A percentile compares a stretch with the other conserved stretches of the same genome.
phyloP scores from a whole-genome alignment of 2,113 vertebrate genomes.

The Anhinga rufa region DNA sequence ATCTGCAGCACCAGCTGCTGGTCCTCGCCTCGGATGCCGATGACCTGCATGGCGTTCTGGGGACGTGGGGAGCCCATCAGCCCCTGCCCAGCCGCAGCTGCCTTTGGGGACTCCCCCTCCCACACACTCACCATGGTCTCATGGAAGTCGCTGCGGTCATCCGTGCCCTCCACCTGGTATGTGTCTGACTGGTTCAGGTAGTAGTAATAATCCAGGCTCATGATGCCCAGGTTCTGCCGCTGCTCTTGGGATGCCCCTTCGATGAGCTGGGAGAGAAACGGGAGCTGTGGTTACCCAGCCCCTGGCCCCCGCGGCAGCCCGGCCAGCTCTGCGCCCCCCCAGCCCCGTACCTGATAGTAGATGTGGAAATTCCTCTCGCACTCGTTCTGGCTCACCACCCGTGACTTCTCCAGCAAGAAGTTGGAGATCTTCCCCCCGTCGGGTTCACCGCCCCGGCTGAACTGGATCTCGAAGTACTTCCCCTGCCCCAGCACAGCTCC shows the following conservation, averaged over 20 bases:
- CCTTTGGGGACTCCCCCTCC: fast-evolving
- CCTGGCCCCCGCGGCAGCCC: fast-evolving
- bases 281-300: not conserved
- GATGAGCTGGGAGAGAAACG: conserved; percentile 73
- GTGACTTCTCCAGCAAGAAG: conserved; percentile 94
- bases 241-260: conserved; percentile 87
- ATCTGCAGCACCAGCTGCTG: conserved; percentile 90
- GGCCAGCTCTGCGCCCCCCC: fast-evolving
- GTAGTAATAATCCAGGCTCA: conserved; percentile 91
- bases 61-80: not conserved
- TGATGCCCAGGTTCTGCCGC: conserved; percentile 86
- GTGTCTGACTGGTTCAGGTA: conserved; percentile 96
- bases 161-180: conserved; percentile 91
- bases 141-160: conserved; percentile 86
- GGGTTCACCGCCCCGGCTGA: conserved; percentile 93
- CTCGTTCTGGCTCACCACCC: conserved; percentile 95
- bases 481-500: conserved; percentile 71
- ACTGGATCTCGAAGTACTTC: conserved; percentile 99
- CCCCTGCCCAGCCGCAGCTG: fast-evolving
- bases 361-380: conserved; percentile 95
- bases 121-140: conserved; percentile 83
- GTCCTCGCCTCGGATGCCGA: conserved; percentile 79
- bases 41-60: conserved; percentile 94
- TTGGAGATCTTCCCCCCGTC: conserved; percentile 97
- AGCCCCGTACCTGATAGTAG: conserved; percentile 93